Evolutionary conservation across 1,140 invertebrate genomes (phyloP), one percentile per base, ranked within the genome.

Genomic region (Bombus pyrosoma): DNA sequence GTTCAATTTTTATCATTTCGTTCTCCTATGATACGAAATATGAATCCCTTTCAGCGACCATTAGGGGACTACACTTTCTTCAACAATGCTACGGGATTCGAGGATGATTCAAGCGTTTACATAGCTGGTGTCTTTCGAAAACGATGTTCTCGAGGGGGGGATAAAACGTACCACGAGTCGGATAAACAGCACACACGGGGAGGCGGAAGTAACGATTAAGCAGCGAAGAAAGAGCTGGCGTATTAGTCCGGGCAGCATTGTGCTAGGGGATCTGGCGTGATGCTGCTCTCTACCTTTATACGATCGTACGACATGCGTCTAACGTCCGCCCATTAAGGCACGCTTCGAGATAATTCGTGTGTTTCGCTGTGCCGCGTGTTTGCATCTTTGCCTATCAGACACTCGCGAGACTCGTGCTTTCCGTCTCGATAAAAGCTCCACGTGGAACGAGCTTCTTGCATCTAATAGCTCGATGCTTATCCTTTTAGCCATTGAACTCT

Each of bases 201-300:
- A 93, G 92, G 90, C 94, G 94, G 93, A 95, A 95, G 93, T 92
- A 93, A 94, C 92, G 94, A 94, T 95, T 95, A 95, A 92, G 89
- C 93, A 90, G 83, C 90, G 91, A 94, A 95, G 94, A 95, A 95
- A 95, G 94, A 94, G 92, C 92, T 93, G 91, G 92, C 93, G 91
- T 93, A 93, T 95, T 94, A 91, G 89, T 86, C 91, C 90, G 88
- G 81, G 87, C 91, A 89, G 91, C 87, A 95, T 94, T 94, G 93
- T 94, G 81, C 85, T 89, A 91, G 72, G 81, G 75, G 90, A 90
- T 85, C 92, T 94, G 92, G 93, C 93, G 93, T 94, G 94, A 94
- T 92, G 90, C 72, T 91, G 39, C 22, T 86, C 37, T 87, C 91
- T 92, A 91, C 88, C 91, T 90, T 93, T 92, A 91, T 89, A 76